phyloP scores from a whole-genome alignment of 2,888 invertebrate species.

The Cylindroiulus punctatus region DNA sequence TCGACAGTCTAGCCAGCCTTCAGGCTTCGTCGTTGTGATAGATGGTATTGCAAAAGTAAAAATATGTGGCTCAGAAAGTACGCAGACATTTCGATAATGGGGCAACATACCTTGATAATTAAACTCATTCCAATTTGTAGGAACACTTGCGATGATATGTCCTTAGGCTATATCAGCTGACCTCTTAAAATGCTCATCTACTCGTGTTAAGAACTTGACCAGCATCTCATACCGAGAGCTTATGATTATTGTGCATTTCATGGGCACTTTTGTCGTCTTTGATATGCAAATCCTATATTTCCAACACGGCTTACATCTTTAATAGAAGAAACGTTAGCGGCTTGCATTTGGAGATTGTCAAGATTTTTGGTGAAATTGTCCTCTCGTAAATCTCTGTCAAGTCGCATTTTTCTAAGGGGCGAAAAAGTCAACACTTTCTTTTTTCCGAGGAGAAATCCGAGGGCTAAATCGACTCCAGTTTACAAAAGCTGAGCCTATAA shows the following conservation, averaged over 20 bases:
- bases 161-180: no score
- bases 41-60: not conserved
- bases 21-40: not conserved
- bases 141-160: no score
- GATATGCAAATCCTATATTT: not conserved
- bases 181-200: no score
- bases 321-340: not conserved
- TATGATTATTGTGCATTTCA: not conserved
- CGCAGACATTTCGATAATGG: not conserved
- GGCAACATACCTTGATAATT: not conserved
- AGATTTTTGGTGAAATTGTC: constrained; percentile 10
- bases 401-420: not conserved
- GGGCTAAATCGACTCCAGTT: not conserved
- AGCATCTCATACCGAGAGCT: no score
- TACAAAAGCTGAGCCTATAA: not conserved
- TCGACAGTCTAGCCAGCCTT: not conserved
- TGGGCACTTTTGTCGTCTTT: not conserved
- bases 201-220: no score
- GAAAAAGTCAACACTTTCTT: not conserved
- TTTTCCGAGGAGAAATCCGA: not conserved
- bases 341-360: constrained; percentile 2
- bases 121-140: no score
- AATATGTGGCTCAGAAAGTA: not conserved
- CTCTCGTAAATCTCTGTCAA: constrained; percentile 5
- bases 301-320: not conserved